Percentiles rank a stretch among this genome's conserved stretches.
Evolutionary conservation across 2,888 invertebrate genomes (phyloP).

Genomic region (Drepanosiphum platanoidis): DNA sequence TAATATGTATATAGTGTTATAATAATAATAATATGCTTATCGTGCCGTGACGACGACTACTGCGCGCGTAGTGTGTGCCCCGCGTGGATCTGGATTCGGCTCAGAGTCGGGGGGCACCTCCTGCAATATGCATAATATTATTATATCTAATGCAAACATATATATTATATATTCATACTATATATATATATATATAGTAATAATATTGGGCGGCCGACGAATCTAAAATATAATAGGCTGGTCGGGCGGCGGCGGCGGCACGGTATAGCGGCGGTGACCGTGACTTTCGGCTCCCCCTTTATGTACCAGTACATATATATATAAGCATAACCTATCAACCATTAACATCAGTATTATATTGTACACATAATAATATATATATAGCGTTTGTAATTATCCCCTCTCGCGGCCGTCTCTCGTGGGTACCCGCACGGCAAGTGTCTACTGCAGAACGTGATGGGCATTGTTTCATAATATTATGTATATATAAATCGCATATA

Average conservation of each 20-base stretch:
- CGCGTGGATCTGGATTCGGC: background rate
- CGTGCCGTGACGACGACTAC: background rate
- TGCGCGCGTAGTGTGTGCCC: no score
- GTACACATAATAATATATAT: background rate
- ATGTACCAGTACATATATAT: slow-evolving; percentile 1
- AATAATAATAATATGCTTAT: background rate
- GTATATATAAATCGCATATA: no score
- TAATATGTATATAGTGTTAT: background rate
- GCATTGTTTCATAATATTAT: slow-evolving; percentile 42
- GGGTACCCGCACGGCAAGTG: background rate
- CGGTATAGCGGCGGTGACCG: slow-evolving; percentile 36
- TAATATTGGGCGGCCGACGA: background rate
- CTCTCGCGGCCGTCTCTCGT: background rate
- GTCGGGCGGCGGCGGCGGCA: background rate
- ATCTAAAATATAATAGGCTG: background rate
- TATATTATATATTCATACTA: background rate
- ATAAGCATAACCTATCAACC: slow-evolving; percentile 42
- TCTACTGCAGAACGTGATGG: slow-evolving; percentile 14
- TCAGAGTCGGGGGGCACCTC: background rate
- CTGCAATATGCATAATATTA: background rate
- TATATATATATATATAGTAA: background rate
- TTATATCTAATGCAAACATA: background rate
- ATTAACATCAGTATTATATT: slow-evolving; percentile 25
- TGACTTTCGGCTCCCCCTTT: slow-evolving; percentile 46
- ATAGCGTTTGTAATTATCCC: slow-evolving; percentile 39